These are phyloP conservation scores for Colossoma macropomum DNA, from an alignment of 2,113 vertebrate species.

Conservation along the genomic window DNA sequence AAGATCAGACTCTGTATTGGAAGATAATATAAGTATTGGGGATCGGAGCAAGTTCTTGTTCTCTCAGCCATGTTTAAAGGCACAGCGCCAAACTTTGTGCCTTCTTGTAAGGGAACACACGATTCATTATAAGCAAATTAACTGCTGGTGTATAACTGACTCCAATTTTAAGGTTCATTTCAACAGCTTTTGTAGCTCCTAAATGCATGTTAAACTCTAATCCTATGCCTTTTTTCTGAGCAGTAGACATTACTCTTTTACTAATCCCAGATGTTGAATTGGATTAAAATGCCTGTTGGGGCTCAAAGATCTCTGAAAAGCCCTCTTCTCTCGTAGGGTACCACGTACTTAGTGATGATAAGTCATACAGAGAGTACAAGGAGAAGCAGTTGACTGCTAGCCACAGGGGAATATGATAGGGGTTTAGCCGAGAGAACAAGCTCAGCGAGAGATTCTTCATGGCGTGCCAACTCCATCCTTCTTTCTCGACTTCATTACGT, in stretches of 20 bases:
- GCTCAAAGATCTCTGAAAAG: slow-evolving; percentile 58
- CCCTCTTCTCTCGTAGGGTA: slow-evolving; percentile 57
- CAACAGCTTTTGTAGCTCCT: slow-evolving; percentile 1
- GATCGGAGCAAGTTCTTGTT: too few species aligned
- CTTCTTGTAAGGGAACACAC: neutral
- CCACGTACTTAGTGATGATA: slow-evolving; percentile 65
- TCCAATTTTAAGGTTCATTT: neutral
- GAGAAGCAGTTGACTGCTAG: slow-evolving; percentile 51
- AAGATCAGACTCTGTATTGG: too few species aligned
- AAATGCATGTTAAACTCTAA: neutral
- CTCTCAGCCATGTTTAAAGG: neutral
- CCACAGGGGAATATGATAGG: slow-evolving; percentile 33
- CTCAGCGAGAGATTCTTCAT: slow-evolving; percentile 16
- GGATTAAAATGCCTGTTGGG: slow-evolving; percentile 63
- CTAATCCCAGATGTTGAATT: neutral
- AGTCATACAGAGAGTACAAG: slow-evolving; percentile 52
- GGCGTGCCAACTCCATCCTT: slow-evolving; percentile 29
- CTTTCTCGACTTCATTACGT: slow-evolving; percentile 21
- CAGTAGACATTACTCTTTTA: neutral
- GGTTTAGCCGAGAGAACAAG: neutral
- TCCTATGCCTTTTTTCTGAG: neutral
- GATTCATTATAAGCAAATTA: neutral
- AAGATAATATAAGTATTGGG: too few species aligned
- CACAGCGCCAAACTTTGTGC: slow-evolving; percentile 1
- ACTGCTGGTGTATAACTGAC: neutral